Conservation (phyloP, 2,888 invertebrate species). For the Drosophila kanekoi region DNA sequence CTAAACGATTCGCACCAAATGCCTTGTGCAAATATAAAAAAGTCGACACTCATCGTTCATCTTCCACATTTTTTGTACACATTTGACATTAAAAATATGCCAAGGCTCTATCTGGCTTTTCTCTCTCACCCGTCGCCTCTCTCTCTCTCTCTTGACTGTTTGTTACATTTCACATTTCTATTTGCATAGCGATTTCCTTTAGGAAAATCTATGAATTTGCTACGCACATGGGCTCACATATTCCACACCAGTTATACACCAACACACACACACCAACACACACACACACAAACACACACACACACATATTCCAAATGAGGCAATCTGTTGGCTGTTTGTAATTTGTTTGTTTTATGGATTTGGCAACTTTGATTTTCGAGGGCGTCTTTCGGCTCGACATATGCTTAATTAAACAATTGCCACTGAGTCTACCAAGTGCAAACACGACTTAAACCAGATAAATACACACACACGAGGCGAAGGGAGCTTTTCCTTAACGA, state of each 20-base stretch:
- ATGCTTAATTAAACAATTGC: slow-evolving; percentile 67
- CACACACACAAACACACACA: slow-evolving; percentile 4
- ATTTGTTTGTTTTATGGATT: slow-evolving; percentile 79
- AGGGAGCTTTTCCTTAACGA: slow-evolving; percentile 31
- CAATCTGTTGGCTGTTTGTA: slow-evolving; percentile 72
- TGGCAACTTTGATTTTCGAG: slow-evolving; percentile 57
- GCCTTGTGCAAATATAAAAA: slow-evolving; percentile 57
- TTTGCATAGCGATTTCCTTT: slow-evolving; percentile 57
- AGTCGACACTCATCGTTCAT: slow-evolving; percentile 43
- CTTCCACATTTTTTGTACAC: slow-evolving; percentile 18
- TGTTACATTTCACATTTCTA: slow-evolving; percentile 20
- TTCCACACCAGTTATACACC: slow-evolving; percentile 31
- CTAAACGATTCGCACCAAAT: slow-evolving; percentile 33
- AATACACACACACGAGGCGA: slow-evolving; percentile 16
- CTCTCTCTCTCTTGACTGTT: background rate
- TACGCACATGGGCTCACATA: slow-evolving; percentile 19
- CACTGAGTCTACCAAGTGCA: slow-evolving; percentile 36
- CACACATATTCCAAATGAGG: slow-evolving; percentile 8
- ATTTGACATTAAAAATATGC: slow-evolving; percentile 56
- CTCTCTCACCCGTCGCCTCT: background rate
- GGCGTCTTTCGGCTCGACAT: slow-evolving; percentile 51
- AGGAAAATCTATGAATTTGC: slow-evolving; percentile 44
- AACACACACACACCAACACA: slow-evolving; percentile 15
- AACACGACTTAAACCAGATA: slow-evolving; percentile 52
- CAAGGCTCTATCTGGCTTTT: background rate